phyloP scores from a whole-genome alignment of 2,113 vertebrate species.

The Podocnemis expansa region DNA sequence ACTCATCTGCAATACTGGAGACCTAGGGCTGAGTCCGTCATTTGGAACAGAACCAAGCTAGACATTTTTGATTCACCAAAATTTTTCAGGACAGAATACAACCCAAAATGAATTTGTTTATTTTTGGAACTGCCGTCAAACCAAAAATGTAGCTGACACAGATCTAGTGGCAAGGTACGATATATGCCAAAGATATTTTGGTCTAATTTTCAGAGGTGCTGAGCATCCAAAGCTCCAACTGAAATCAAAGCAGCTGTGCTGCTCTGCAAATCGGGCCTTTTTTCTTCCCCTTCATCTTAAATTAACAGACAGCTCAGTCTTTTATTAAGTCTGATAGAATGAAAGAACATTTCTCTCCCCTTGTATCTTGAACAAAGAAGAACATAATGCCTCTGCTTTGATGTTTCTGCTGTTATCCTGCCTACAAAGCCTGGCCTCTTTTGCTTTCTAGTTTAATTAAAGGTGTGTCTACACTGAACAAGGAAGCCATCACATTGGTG shows the following conservation, averaged over 20 bases:
- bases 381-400: slow-evolving; percentile 71
- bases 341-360: slow-evolving; percentile 66
- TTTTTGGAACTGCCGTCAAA: background rate
- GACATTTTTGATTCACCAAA: no score
- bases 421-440: slow-evolving; percentile 63
- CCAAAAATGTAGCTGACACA: background rate
- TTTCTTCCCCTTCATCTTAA: slow-evolving; percentile 60
- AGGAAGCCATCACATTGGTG: slow-evolving; percentile 16
- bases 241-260: slow-evolving; percentile 41
- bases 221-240: slow-evolving; percentile 30
- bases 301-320: slow-evolving; percentile 63
- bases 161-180: slow-evolving; percentile 21
- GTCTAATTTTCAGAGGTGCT: slow-evolving; percentile 44
- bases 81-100: no score
- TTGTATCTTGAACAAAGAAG: slow-evolving; percentile 68
- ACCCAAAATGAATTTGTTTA: no score
- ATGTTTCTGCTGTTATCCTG: slow-evolving; percentile 60
- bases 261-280: slow-evolving; percentile 23
- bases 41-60: no score
- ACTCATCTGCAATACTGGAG: no score
- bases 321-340: slow-evolving; percentile 67
- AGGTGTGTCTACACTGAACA: slow-evolving; percentile 26
- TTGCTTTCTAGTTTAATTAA: slow-evolving; percentile 70
- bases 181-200: slow-evolving; percentile 13
- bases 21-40: no score